Evolutionary conservation across 2,113 vertebrate species (phyloP), one percentile per base, ranked within the genome.

Genomic region (Syngnathus floridae): DNA sequence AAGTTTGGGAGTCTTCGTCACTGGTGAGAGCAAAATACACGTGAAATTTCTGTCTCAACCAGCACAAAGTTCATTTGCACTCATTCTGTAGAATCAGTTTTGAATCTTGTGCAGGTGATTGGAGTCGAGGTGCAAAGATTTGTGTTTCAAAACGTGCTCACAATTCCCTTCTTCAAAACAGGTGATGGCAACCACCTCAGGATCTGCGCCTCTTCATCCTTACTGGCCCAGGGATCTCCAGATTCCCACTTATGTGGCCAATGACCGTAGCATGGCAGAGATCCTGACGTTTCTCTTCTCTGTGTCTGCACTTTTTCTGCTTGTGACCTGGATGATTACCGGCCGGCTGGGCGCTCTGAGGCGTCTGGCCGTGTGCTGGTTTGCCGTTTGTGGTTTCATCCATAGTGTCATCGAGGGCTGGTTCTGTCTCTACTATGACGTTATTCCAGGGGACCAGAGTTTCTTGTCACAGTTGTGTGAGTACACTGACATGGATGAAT

Each of bases 401-500:
- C 94, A 96, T 22, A 11, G 88, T 3, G 87, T 94, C 46, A 90
- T 95, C 1, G 94, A 96, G 74, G 94, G 93, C 67, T 96, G 94
- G 94, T 96, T 95, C 73, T 80, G 74, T 8, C 43, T 94, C 4
- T 91, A 88, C 82, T 86, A 94, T 57, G 62, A 75, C 17, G 70
- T 88, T 35, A 91, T 96, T 73, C 89, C 92, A 17, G 84, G 80
- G 70, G 94, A 96, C 75, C 93, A 93, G 86, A 85, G 92, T 65
- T 89, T 96, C 60, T 89, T 95, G 59, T 96, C 94, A 17, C 94
- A 96, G 77, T 89, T 96, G 2, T 96, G 95, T 95, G 79, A 93
- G 94, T 83, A 52, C 5, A 41, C 36, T 1, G 19, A 9, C 14
- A 36, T 38, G 13, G 22, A 22, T 22, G 22, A 22, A 22, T 43